Evolutionary conservation across 2,888 invertebrate species (phyloP).

Genomic region (Abscondita cerata): DNA sequence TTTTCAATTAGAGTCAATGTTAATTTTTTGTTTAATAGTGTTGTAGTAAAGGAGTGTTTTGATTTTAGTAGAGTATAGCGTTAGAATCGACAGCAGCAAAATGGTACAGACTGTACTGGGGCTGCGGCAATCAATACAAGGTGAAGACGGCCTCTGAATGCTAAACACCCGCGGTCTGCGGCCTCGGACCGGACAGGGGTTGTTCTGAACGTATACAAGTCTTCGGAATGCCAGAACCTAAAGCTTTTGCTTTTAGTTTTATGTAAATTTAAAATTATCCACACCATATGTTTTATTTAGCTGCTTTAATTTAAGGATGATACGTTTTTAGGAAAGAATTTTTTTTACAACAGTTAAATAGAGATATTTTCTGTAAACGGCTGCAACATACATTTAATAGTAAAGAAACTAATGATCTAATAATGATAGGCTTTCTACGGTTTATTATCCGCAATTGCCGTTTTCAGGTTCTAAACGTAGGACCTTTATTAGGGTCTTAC

Average conservation of each 20-base stretch:
- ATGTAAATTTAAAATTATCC: conserved; percentile 21
- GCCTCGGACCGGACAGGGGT: conserved; percentile 47
- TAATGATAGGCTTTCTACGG: conserved; percentile 29
- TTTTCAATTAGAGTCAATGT: no score
- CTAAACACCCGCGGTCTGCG: conserved; percentile 60
- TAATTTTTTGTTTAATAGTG: no score
- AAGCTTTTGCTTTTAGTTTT: conserved; percentile 22
- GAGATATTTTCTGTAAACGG: no score
- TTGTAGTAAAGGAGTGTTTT: neutral
- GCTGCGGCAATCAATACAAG: conserved; percentile 71
- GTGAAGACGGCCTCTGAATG: conserved; percentile 67
- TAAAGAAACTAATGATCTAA: conserved; percentile 22
- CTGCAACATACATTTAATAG: conserved; percentile 1
- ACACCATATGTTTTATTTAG: conserved; percentile 5
- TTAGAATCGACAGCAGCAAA: conserved; percentile 38
- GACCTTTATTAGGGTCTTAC: conserved; percentile 36
- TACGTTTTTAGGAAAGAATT: neutral
- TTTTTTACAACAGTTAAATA: neutral
- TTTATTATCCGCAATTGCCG: conserved; percentile 39
- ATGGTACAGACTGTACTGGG: conserved; percentile 45
- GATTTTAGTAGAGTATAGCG: conserved; percentile 21
- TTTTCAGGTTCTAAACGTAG: conserved; percentile 42
- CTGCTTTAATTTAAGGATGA: neutral
- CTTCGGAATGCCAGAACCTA: conserved; percentile 35
- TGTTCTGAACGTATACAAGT: conserved; percentile 38